These are phyloP conservation scores for Gallirallus australis DNA, from an alignment of 2,797 vertebrate genomes.

Conservation along the genomic window DNA sequence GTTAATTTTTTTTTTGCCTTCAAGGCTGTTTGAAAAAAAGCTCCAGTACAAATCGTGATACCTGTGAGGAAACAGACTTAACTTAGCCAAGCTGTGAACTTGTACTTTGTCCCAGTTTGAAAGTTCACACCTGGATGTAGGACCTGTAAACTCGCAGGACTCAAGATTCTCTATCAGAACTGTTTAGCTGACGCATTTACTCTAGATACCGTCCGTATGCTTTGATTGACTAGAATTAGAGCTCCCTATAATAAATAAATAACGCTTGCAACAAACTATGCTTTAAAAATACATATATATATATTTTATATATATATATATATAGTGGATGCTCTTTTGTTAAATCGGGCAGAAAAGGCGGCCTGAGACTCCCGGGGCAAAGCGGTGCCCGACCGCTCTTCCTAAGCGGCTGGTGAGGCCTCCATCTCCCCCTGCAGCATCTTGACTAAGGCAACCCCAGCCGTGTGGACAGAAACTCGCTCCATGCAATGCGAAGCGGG, in stretches of 20 bases:
- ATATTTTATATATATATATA: no score
- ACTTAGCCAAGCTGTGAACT: not conserved
- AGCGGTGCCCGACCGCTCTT: not conserved
- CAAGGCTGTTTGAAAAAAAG: not conserved
- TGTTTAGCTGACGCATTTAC: not conserved
- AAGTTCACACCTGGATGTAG: not conserved
- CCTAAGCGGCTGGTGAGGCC: rapidly evolving
- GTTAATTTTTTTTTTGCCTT: not conserved
- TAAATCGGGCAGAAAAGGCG: no score
- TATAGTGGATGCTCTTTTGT: not conserved
- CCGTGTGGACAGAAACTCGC: no score
- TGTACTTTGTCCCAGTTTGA: not conserved
- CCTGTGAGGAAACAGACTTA: not conserved
- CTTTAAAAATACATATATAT: no score
- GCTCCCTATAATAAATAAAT: not conserved
- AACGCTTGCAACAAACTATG: not conserved
- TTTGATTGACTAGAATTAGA: not conserved
- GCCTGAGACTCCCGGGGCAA: rapidly evolving
- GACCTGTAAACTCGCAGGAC: not conserved
- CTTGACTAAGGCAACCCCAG: rapidly evolving
- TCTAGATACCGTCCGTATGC: rapidly evolving
- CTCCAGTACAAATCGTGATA: not conserved
- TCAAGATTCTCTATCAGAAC: not conserved
- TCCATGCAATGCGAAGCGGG: not conserved
- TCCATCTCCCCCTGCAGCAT: not conserved